phyloP scores from a whole-genome alignment of 2,888 invertebrate genomes.

The Toxonevra muliebris region DNA sequence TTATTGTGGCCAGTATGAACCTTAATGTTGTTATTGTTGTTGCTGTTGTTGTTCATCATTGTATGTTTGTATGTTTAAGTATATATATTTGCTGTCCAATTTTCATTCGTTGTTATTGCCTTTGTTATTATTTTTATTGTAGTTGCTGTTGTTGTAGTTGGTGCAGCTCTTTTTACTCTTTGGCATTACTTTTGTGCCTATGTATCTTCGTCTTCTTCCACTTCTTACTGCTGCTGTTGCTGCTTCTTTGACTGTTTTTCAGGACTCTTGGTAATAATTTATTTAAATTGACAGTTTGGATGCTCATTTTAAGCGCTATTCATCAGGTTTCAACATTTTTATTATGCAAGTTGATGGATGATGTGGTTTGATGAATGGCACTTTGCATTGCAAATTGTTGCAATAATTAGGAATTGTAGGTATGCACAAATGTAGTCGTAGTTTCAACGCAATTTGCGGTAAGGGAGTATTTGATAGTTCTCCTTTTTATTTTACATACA shows the following conservation, averaged over 20 bases:
- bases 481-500: too few species aligned
- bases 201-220: conserved; percentile 10
- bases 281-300: conserved; percentile 62
- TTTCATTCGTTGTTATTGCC: background rate
- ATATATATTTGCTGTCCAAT: background rate
- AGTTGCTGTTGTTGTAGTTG: too few species aligned
- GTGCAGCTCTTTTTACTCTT: conserved; percentile 16
- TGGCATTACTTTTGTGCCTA: conserved; percentile 28
- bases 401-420: conserved; percentile 37
- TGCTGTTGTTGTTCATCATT: too few species aligned
- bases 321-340: conserved; percentile 59
- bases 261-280: conserved; percentile 54
- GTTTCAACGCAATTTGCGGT: background rate
- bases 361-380: conserved; percentile 53
- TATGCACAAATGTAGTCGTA: background rate
- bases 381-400: conserved; percentile 43
- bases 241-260: conserved; percentile 10
- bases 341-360: conserved; percentile 62
- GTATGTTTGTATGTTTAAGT: background rate
- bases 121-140: background rate
- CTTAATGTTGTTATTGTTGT: background rate
- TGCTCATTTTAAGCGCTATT: conserved; percentile 62
- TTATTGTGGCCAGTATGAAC: background rate
- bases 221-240: conserved; percentile 3
- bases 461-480: background rate